phyloP scores from a whole-genome alignment of 2,888 invertebrate genomes.

The Epinotia brunnichana region DNA sequence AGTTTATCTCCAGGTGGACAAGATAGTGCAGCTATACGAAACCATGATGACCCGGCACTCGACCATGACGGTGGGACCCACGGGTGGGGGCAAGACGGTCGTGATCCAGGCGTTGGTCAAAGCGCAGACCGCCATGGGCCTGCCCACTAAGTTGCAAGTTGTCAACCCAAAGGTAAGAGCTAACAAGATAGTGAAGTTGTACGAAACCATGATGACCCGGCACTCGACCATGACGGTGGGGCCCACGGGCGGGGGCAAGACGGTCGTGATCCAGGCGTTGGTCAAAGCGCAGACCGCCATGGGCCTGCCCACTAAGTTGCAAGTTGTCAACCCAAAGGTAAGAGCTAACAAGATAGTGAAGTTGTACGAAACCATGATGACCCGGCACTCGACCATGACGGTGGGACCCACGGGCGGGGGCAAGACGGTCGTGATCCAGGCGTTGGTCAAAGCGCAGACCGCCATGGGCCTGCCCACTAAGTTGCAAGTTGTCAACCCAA shows the following conservation, averaged over 20 bases:
- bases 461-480: conserved; percentile 90
- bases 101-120: conserved; percentile 90
- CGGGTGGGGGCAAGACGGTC: conserved; percentile 96
- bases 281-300: conserved; percentile 90
- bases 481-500: conserved; percentile 92
- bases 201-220: conserved; percentile 97
- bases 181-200: conserved; percentile 93
- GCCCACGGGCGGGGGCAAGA: conserved; percentile 96
- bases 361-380: conserved; percentile 97
- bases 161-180: conserved; percentile 91
- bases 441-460: conserved; percentile 90
- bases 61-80: conserved; percentile 95
- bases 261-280: conserved; percentile 91
- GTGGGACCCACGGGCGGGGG: conserved; percentile 97
- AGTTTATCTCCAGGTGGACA: conserved; percentile 86
- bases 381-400: conserved; percentile 95
- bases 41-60: conserved; percentile 98
- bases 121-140: conserved; percentile 89
- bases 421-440: conserved; percentile 92
- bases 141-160: conserved; percentile 90
- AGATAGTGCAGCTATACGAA: conserved; percentile 95
- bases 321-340: conserved; percentile 93
- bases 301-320: conserved; percentile 90
- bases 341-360: conserved; percentile 90
- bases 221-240: conserved; percentile 97